Evolutionary conservation across 2,888 invertebrate species (phyloP), one percentile per base, ranked within the genome.

Genomic region (Anagyrus pseudococci): DNA sequence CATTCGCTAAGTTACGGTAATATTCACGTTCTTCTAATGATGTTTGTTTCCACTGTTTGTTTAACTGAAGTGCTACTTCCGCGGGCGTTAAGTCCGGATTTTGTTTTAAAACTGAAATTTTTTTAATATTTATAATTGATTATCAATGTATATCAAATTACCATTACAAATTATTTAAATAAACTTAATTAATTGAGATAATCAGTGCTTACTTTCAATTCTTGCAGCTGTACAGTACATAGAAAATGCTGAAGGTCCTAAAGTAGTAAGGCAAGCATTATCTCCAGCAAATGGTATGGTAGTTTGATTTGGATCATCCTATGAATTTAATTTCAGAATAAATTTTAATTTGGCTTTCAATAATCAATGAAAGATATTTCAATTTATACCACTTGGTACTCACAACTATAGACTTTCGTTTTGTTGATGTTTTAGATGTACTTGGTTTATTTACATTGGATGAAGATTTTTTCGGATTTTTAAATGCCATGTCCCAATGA

Each of bases 31-130:
- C 81, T 40, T 79, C 78, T 2, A 74, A 67, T 0, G 77, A 71
- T 46, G 83, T 68, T 46, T 73, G 65, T 64, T 77, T 77, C 83
- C 83, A 83, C 4, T 73, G 70, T 46, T 68, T 66, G 15, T 77
- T 77, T 54, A 83, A 68, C n/a, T 72, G 62, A 46, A 69, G 68
- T n/a, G 82, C 82, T 7, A 82, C 74, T 69, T 77, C 76, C 2
- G 80, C 73, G 66, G 80, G 77, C 43, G 77, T 77, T 29, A 75
- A 68, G 13, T 71, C 69, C 10, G 80, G 77, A 63, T 77, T 71
- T 63, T 79, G 68, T 46, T 69, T 63, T 15, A 73, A 46, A 22
- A 80, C 80, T 79, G 47, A 44, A 70, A 58, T 8, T 22, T 40
- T 23, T 40, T 52, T 13, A 13, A 22, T n/a, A 23, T 33, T 13